Base-by-base conservation (phyloP, 2,797 vertebrate species). In the Lemur catta region DNA sequence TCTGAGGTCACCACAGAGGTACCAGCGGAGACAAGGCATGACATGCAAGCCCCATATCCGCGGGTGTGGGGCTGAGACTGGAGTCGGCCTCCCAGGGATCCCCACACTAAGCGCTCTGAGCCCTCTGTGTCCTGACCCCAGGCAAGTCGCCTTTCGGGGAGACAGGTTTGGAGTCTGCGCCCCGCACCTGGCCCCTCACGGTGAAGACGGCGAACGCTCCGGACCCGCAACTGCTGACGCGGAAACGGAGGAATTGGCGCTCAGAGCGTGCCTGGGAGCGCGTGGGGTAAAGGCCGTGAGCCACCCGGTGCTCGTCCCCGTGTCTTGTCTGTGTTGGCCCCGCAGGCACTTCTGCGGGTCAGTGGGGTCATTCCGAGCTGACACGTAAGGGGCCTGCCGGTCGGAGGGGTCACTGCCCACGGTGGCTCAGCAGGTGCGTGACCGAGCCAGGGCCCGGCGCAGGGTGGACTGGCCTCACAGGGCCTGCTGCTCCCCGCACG, bases 401-500 rank as follows among this genome's bases (percentile, higher is more conserved):
- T 35, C 85, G 84, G 63, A 63, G 59, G 22, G 11, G n/a, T 8
- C 35, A 61, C 14, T 7, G 84, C 2, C 15, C 43, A 4, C 20
- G n/a, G 28, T 38, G 50, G 38, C 48, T 46, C 0, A 6, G 20
- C 48, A n/a, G 67, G 10, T 4, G 35, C 0, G 15, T 43, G 82
- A 59, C 33, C 22, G 7, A 50, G 22, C 18, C 33, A 15, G 28
- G 17, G 33, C 9, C 28, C 43, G 35, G 43, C 59, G 33, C 35
- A 89, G 48, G 41, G 26, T 7, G 11, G 12, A 11, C 35, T 12
- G 38, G n/a, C 22, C 28, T 75, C 15, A 1, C 10, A 2, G 59
- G 14, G 46, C 3, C 72, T 50, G 26, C 30, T 1, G 0, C 9
- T 24, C 10, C 18, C 38, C 22, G 1, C n/a, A 9, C 0, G 1